Percentiles rank a stretch among this genome's conserved stretches.
phyloP scores from a whole-genome alignment of 2,888 invertebrate genomes.

The Gastracanthus pulcherrimus region DNA sequence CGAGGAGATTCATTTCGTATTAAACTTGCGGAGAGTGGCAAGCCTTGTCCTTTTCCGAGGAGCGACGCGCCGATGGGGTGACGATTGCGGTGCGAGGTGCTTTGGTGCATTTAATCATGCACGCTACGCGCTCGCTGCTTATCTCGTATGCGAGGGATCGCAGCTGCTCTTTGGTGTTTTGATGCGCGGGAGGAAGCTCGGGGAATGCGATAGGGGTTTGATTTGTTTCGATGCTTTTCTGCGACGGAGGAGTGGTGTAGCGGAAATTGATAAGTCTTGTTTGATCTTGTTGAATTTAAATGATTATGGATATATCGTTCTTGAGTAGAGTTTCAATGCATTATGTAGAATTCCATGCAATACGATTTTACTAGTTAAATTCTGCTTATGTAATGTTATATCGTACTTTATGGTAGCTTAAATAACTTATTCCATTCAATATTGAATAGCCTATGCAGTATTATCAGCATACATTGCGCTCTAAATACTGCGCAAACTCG shows the following conservation, averaged over 20 bases:
- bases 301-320: too few relatives aligned
- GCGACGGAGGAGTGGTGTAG: too few relatives aligned
- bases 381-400: background rate
- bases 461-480: background rate
- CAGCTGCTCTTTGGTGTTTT: too few relatives aligned
- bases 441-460: background rate
- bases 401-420: background rate
- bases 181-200: too few relatives aligned
- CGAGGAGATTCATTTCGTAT: constrained; percentile 60
- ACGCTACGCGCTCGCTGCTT: too few relatives aligned
- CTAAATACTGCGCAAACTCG: background rate
- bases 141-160: too few relatives aligned
- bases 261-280: too few relatives aligned
- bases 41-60: constrained; percentile 59
- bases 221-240: too few relatives aligned
- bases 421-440: background rate
- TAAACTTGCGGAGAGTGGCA: constrained; percentile 59
- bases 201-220: too few relatives aligned
- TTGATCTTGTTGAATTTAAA: too few relatives aligned
- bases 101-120: constrained; percentile 29
- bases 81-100: background rate
- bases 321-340: too few relatives aligned
- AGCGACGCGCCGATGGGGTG: constrained; percentile 27
- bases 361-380: background rate
- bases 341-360: too few relatives aligned